These are phyloP conservation scores for Idris sp. DNA, from an alignment of 1,140 invertebrate genomes.

Conservation along the genomic window DNA sequence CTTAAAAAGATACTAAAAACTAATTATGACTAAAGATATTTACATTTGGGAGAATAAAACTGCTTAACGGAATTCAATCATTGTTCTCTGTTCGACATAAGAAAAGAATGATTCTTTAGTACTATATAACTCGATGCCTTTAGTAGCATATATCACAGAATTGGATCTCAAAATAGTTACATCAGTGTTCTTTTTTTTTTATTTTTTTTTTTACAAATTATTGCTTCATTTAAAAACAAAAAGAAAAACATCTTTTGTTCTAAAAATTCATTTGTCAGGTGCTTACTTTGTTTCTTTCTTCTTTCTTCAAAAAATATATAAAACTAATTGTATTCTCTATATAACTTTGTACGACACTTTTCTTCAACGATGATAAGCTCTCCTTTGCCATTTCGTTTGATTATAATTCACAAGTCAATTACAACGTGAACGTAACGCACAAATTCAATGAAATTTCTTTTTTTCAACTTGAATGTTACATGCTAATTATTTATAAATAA, in stretches of 20 bases:
- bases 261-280: too few species aligned
- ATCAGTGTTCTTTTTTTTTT: constrained; percentile 29
- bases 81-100: constrained; percentile 39
- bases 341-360: constrained; percentile 28
- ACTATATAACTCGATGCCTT: constrained; percentile 71
- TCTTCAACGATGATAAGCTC: too few species aligned
- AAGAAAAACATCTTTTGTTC: too few species aligned
- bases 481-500: constrained; percentile 7
- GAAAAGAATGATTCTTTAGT: constrained; percentile 52
- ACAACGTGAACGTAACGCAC: background rate
- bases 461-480: constrained; percentile 10
- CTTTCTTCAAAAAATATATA: constrained; percentile 32
- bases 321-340: constrained; percentile 30
- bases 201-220: too few species aligned
- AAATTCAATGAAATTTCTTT: too few species aligned
- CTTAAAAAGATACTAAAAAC: too few species aligned
- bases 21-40: constrained; percentile 62
- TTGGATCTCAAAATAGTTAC: constrained; percentile 68
- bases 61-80: constrained; percentile 50
- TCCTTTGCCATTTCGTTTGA: too few species aligned
- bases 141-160: constrained; percentile 78
- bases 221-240: too few species aligned
- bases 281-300: too few species aligned
- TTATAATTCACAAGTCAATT: constrained; percentile 18
- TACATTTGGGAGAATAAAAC: constrained; percentile 51